Percentiles rank a stretch among this genome's conserved stretches.
Conservation (phyloP, 2,888 invertebrate species). For the Chalcosyrphus nemorum region DNA sequence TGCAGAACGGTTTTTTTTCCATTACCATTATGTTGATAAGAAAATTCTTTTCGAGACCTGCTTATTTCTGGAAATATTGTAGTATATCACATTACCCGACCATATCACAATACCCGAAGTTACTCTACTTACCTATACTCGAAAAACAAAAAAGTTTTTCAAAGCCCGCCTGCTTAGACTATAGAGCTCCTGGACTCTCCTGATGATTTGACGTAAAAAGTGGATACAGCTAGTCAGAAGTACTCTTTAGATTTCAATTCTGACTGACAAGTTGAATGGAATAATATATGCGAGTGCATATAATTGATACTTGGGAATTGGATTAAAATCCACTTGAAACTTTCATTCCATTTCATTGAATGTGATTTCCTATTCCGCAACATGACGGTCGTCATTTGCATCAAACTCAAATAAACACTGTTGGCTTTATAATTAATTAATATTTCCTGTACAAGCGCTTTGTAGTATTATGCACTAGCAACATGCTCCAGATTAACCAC, state of each 20-base stretch:
- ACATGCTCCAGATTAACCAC: not conserved
- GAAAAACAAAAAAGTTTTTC: no score
- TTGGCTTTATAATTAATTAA: not conserved
- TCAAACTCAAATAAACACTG: not conserved
- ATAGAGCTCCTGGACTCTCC: not conserved
- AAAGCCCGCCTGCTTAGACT: no score
- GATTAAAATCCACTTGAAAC: not conserved
- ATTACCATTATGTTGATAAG: no score
- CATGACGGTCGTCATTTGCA: not conserved
- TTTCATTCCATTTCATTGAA: not conserved
- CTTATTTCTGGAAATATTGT: no score
- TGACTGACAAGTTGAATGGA: not conserved
- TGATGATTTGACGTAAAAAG: no score
- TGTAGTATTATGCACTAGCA: not conserved
- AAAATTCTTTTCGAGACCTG: no score
- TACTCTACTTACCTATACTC: no score
- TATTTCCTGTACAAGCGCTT: not conserved
- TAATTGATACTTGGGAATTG: not conserved
- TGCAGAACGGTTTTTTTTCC: no score
- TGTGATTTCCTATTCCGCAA: not conserved
- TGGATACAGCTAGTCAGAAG: no score
- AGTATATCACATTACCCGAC: no score
- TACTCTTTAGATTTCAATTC: not conserved
- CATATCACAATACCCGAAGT: no score
- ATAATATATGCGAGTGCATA: not conserved